Base-by-base conservation (phyloP, 2,797 vertebrate species). In the Gambusia yucatana region DNA sequence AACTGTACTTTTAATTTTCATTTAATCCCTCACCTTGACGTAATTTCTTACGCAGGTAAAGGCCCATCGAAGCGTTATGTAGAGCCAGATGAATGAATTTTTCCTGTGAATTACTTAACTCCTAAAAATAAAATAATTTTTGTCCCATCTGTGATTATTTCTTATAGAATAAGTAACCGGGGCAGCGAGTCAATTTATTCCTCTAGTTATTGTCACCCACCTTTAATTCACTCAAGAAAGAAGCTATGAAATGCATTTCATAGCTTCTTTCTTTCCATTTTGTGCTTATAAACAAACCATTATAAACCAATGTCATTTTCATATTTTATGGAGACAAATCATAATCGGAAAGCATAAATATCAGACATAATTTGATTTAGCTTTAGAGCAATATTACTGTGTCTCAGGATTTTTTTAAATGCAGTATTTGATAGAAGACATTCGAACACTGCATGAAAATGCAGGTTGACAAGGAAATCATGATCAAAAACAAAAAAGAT, bases 31-130 rank as follows among this genome's bases (percentile, higher is more conserved):
- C 2, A 63, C 6, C 5, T 28, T 59, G 28, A 14, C 11, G 28
- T 59, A n/a, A 61, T 61, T 17, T 36, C 33, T 33, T 3, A 43
- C 36, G 43, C 65, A 39, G 61, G 33, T 65, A 4, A 59, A 50
- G 14, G 16, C 36, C 72, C 14, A 39, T 25, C 7, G 13, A 52
- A 73, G 25, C 43, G 65, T 76, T 69, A 85, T 50, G 75, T 73
- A 70, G 77, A 46, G 59, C 43, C 5, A 67, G 59, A 5, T 20
- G n/a, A 28, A 39, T 65, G 33, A 33, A 33, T 33, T 33, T 33
- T 33, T 59, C 28, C 57, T 28, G 25, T 11, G 3, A 57, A 59
- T 28, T 6, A 1, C 57, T 33, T 16, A 33, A 61, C 13, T 30
- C n/a, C 28, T 30, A 30, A 9, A 61, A 30, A n/a, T 11, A 25